phyloP scores from a whole-genome alignment of 2,113 vertebrate genomes.

The Podilymbus podiceps region DNA sequence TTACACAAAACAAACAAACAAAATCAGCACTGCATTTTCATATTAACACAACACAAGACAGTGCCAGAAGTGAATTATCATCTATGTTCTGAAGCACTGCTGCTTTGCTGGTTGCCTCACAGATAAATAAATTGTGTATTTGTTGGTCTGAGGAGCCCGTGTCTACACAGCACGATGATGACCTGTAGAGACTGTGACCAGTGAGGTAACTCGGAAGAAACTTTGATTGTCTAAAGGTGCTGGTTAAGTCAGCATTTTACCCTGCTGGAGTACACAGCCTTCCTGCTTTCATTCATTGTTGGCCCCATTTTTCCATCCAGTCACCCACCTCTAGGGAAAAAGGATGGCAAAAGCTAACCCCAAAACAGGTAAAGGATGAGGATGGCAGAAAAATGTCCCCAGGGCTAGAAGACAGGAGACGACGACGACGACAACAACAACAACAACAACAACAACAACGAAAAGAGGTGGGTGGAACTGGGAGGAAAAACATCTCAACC shows the following conservation, averaged over 20 bases:
- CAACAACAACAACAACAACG: background rate
- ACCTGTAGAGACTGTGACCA: background rate
- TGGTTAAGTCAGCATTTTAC: background rate
- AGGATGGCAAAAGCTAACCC: background rate
- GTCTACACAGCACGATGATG: background rate
- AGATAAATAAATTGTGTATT: background rate
- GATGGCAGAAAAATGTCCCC: background rate
- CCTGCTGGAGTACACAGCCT: background rate
- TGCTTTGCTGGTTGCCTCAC: background rate
- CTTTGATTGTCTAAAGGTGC: background rate
- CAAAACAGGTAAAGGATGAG: background rate
- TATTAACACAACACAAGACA: background rate
- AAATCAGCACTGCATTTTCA: background rate
- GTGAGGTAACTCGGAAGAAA: background rate
- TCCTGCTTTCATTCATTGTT: background rate
- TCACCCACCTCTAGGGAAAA: background rate
- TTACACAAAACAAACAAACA: background rate
- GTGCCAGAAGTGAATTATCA: background rate
- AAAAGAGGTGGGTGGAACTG: background rate
- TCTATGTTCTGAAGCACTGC: accelerated
- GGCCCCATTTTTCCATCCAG: background rate
- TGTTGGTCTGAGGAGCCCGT: background rate
- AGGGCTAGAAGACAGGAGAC: background rate
- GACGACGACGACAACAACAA: background rate
- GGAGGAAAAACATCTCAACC: background rate